These are phyloP conservation scores for Nylanderia fulva DNA, from an alignment of 1,140 invertebrate species.

Conservation along the genomic window DNA sequence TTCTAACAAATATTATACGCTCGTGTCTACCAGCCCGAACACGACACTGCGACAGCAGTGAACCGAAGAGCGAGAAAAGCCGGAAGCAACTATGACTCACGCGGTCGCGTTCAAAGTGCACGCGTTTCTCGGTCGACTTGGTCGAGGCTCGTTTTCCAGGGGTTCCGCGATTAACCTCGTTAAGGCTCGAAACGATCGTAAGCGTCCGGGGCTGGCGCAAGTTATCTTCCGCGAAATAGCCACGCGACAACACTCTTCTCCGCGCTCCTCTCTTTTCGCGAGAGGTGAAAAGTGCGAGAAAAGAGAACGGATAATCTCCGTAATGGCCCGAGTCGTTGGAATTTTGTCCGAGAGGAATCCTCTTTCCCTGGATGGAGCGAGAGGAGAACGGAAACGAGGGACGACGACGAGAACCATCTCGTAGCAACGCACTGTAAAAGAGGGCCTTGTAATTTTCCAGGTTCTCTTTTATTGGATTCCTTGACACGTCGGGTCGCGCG, in stretches of 20 bases:
- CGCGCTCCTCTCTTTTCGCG: neutral
- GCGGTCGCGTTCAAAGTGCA: constrained; percentile 53
- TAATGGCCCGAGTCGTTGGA: constrained; percentile 60
- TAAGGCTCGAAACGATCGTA: constrained; percentile 69
- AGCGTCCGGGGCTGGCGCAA: constrained; percentile 49
- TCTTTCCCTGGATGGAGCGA: neutral
- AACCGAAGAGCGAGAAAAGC: constrained; percentile 30
- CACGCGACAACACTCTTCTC: neutral
- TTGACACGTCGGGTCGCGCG: constrained; percentile 16
- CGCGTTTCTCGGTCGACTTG: constrained; percentile 13
- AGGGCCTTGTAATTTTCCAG: constrained; percentile 58
- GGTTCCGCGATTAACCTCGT: constrained; percentile 70
- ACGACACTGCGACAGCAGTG: constrained; percentile 38
- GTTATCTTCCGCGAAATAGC: constrained; percentile 27
- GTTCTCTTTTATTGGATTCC: constrained; percentile 62
- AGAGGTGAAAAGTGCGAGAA: neutral
- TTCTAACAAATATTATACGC: constrained; percentile 49
- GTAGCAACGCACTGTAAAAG: constrained; percentile 9
- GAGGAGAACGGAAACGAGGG: neutral
- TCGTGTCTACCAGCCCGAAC: constrained; percentile 34
- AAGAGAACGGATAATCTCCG: constrained; percentile 65
- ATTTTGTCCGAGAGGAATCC: constrained; percentile 56
- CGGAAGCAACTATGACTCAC: constrained; percentile 32
- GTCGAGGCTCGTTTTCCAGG: constrained; percentile 41
- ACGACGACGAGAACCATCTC: too few relatives aligned